Conservation (phyloP, 2,113 vertebrate genomes). For the Thomomys bottae region DNA sequence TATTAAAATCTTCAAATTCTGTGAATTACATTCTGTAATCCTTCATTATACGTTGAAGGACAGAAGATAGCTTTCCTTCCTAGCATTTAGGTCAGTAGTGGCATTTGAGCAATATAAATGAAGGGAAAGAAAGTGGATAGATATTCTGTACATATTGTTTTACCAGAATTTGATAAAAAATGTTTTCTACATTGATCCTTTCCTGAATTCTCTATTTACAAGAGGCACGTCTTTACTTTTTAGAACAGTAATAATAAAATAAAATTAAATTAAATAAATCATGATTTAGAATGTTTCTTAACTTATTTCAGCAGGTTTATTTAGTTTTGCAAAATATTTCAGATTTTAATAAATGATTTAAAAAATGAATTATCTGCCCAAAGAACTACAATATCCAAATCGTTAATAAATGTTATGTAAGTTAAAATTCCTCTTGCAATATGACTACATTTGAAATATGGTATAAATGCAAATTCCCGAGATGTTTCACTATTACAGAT, state of each 20-base stretch:
- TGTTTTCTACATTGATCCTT: slow-evolving; percentile 24
- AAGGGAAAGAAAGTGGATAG: slow-evolving; percentile 16
- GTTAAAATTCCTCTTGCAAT: slow-evolving; percentile 43
- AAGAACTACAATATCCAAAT: slow-evolving; percentile 24
- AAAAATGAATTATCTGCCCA: not conserved
- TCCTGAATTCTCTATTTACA: not conserved
- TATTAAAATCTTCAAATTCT: slow-evolving; percentile 67
- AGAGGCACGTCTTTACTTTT: slow-evolving; percentile 31
- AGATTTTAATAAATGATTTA: slow-evolving; percentile 42
- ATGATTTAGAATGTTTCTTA: slow-evolving; percentile 43
- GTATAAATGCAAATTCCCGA: slow-evolving; percentile 62
- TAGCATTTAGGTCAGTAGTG: slow-evolving; percentile 53
- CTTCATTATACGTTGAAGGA: slow-evolving; percentile 71
- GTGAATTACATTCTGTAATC: slow-evolving; percentile 73
- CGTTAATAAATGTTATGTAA: slow-evolving; percentile 36
- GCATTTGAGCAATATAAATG: slow-evolving; percentile 59
- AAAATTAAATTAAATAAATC: slow-evolving; percentile 30
- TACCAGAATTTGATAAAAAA: slow-evolving; percentile 25
- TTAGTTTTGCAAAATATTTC: slow-evolving; percentile 15
- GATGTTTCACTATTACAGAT: slow-evolving; percentile 53
- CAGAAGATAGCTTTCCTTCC: slow-evolving; percentile 19
- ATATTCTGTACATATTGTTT: slow-evolving; percentile 18
- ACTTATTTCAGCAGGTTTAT: slow-evolving; percentile 20
- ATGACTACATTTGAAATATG: slow-evolving; percentile 55
- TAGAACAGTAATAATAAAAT: not conserved